Conservation (phyloP, 1,140 invertebrate genomes). For the Drosophila varians region DNA sequence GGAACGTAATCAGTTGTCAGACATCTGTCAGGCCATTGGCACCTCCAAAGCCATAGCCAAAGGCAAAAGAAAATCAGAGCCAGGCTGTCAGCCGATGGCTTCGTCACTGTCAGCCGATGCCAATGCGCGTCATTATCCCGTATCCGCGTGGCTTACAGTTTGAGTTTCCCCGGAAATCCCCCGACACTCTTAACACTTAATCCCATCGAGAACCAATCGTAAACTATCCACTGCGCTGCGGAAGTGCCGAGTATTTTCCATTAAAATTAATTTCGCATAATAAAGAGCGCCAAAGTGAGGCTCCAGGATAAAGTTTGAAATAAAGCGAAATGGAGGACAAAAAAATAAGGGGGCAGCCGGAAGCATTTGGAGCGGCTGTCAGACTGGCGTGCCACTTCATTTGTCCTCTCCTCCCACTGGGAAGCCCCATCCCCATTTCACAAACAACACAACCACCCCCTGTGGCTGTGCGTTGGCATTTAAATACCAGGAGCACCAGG, state of each 20-base stretch:
- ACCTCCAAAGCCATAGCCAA: background rate
- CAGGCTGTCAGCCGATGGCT: slow-evolving; percentile 26
- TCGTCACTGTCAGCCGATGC: slow-evolving; percentile 32
- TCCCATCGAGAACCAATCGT: background rate
- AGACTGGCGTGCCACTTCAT: slow-evolving; percentile 57
- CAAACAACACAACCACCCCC: background rate
- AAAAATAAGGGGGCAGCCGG: slow-evolving; percentile 10
- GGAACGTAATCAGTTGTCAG: slow-evolving; percentile 35
- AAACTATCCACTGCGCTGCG: background rate
- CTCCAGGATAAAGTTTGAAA: background rate
- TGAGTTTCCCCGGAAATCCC: background rate
- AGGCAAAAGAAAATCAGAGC: slow-evolving; percentile 3
- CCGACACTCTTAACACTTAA: background rate
- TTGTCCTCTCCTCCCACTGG: slow-evolving; percentile 17
- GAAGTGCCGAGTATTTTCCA: slow-evolving; percentile 44
- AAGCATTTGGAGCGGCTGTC: slow-evolving; percentile 50
- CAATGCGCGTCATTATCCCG: slow-evolving; percentile 18
- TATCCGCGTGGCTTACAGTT: background rate
- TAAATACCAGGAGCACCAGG: slow-evolving; percentile 30
- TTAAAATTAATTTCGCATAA: slow-evolving; percentile 58
- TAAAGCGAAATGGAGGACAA: background rate
- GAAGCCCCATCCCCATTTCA: background rate
- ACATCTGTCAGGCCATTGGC: slow-evolving; percentile 32
- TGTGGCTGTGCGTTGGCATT: slow-evolving; percentile 19
- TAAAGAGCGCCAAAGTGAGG: slow-evolving; percentile 32